Conservation (phyloP, 2,888 invertebrate species). For the Lasioglossum vierecki region DNA sequence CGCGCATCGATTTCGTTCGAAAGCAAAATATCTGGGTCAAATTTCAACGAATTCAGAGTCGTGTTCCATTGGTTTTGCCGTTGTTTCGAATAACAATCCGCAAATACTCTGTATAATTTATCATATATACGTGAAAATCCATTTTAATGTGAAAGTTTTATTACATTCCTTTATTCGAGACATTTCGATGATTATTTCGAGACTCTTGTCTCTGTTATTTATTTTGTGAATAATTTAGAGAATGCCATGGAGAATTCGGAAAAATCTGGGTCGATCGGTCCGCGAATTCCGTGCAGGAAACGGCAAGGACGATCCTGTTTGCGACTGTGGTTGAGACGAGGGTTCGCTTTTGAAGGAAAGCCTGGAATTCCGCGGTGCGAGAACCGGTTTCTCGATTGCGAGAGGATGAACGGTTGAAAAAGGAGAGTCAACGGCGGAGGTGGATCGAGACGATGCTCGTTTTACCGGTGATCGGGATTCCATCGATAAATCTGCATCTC, state of each 20-base stretch:
- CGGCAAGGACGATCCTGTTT: conserved; percentile 21
- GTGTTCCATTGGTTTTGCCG: neutral
- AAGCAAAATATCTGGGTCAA: neutral
- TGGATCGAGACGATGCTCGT: conserved; percentile 49
- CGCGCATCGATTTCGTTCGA: neutral
- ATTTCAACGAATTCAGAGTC: neutral
- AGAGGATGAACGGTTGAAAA: conserved; percentile 55
- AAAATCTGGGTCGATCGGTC: conserved; percentile 16
- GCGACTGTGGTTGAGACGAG: conserved; percentile 41
- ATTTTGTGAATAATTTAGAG: neutral
- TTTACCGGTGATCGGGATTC: conserved; percentile 51
- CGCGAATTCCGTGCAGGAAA: conserved; percentile 3
- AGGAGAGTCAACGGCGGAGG: conserved; percentile 56
- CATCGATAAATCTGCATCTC: conserved; percentile 61
- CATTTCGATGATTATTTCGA: neutral
- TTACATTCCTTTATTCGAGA: neutral
- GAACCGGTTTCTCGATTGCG: conserved; percentile 73
- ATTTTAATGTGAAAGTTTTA: neutral
- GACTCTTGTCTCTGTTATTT: neutral
- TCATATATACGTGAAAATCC: neutral
- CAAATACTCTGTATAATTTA: neutral
- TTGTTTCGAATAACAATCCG: neutral
- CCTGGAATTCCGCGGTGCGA: conserved; percentile 73
- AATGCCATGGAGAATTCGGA: neutral
- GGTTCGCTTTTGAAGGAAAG: conserved; percentile 76